Base-by-base conservation (phyloP, 2,888 invertebrate genomes). In the Lasioglossum marginatum region DNA sequence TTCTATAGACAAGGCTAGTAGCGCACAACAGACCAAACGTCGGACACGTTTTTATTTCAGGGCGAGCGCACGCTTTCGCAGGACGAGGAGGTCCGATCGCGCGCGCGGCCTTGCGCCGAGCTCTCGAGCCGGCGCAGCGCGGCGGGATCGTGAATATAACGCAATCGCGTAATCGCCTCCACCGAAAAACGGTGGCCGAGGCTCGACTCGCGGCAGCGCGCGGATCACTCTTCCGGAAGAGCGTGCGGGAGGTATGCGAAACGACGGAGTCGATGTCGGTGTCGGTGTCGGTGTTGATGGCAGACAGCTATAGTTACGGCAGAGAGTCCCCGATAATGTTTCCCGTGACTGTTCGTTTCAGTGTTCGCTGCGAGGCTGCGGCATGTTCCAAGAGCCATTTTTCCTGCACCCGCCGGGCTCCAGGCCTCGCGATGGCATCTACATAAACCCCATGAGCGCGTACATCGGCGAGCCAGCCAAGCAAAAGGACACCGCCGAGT, bases 371-470 rank as follows among this genome's bases (percentile, higher is more conserved):
- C 92, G 93, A 81, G 91, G 93, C 88, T 94, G 95, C 91, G 85
- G 88, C 77, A 95, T 95, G 95, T 95, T 95, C 83, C 95, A 95
- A 91, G 95, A 95, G 91, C 95, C 95, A 81, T 95, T 95, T 76
- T 95, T 95, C 82, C 91, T 95, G 60, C 95, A 95, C 87, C 95
- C 95, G 43, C 95, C 95, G 27, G 93, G 95, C 40, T 91, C 95
- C 4, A 89, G 94, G 52, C 97, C 97, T 0, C 97, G 97, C 82
- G 98, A 98, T 92, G 98, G 98, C 0, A 96, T 98, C 68, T 98
- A 98, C 93, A 97, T 98, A 85, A 98, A 98, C 94, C 98, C 98
- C 0, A 98, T 98, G 97, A 96, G 96, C 83, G 94, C 95, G 52
- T 94, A 92, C 82, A 94, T 94, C 80, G 89, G 91, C 74, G 94